Evolutionary conservation across 2,888 invertebrate genomes (phyloP).

Genomic region (Monoplex corrugatus): DNA sequence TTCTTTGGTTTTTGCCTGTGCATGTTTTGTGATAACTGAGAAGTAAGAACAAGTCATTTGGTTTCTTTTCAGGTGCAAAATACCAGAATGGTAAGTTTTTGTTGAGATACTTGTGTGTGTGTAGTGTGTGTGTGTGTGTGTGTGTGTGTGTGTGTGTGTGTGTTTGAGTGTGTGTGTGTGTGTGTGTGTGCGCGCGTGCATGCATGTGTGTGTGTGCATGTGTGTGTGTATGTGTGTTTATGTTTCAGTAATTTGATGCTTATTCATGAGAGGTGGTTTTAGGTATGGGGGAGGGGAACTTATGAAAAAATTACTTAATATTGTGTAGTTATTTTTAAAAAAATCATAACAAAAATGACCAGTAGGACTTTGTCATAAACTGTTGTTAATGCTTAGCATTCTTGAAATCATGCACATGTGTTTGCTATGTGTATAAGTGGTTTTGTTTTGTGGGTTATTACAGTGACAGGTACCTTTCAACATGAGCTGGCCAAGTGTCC

Average conservation of each 20-base stretch:
- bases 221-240: conserved; percentile 14
- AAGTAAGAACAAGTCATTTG: background rate
- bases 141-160: background rate
- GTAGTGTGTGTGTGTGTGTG: background rate
- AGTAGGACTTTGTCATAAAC: too few relatives aligned
- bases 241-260: too few relatives aligned
- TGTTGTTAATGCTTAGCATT: too few relatives aligned
- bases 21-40: too few relatives aligned
- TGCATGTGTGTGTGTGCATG: conserved; percentile 7
- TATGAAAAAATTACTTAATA: too few relatives aligned
- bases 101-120: too few relatives aligned
- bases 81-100: background rate
- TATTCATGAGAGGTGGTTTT: too few relatives aligned
- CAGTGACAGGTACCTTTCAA: conserved; percentile 54
- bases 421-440: background rate
- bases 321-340: too few relatives aligned
- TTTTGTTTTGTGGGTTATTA: background rate
- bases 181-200: background rate
- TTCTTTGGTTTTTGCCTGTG: too few relatives aligned
- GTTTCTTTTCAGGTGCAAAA: background rate
- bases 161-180: background rate
- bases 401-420: too few relatives aligned
- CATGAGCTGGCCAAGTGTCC: conserved; percentile 65
- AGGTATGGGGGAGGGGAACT: too few relatives aligned
- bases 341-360: too few relatives aligned